Conservation (phyloP, 2,797 vertebrate genomes). For the Typhlichthys subterraneus region DNA sequence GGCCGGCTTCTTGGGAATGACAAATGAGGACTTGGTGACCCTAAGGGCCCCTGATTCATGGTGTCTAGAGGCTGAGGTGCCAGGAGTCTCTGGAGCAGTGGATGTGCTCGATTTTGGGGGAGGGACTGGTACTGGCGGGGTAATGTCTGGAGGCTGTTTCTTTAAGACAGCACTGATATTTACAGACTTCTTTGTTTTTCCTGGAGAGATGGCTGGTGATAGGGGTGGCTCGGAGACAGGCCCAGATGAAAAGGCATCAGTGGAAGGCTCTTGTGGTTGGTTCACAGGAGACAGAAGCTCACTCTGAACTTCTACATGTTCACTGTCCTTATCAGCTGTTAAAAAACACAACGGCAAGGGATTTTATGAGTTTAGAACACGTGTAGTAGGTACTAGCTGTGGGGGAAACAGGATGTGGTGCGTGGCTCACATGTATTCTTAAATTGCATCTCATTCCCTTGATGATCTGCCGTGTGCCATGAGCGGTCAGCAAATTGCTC, state of each 20-base stretch:
- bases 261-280: slow-evolving; percentile 58
- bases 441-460: too few relatives aligned
- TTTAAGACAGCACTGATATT: slow-evolving; percentile 45
- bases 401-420: neutral
- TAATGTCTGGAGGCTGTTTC: slow-evolving; percentile 32
- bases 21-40: slow-evolving; percentile 59
- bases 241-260: slow-evolving; percentile 21
- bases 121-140: slow-evolving; percentile 40
- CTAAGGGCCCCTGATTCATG: slow-evolving; percentile 63
- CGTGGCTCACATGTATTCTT: too few relatives aligned
- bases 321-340: slow-evolving; percentile 59
- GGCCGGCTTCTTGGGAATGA: slow-evolving; percentile 67
- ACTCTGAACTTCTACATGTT: slow-evolving; percentile 56
- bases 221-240: slow-evolving; percentile 20
- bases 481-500: too few relatives aligned
- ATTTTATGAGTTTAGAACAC: slow-evolving; percentile 27
- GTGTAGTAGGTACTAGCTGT: neutral
- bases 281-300: slow-evolving; percentile 14
- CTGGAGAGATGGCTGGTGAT: slow-evolving; percentile 25
- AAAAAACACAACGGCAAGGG: slow-evolving; percentile 49
- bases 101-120: slow-evolving; percentile 40
- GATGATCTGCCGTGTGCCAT: too few relatives aligned
- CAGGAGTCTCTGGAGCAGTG: slow-evolving; percentile 38
- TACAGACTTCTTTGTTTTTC: slow-evolving; percentile 66
- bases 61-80: slow-evolving; percentile 51